Evolutionary conservation across 2,797 vertebrate genomes (phyloP).

Genomic region (Gymnopithys bicolor): DNA sequence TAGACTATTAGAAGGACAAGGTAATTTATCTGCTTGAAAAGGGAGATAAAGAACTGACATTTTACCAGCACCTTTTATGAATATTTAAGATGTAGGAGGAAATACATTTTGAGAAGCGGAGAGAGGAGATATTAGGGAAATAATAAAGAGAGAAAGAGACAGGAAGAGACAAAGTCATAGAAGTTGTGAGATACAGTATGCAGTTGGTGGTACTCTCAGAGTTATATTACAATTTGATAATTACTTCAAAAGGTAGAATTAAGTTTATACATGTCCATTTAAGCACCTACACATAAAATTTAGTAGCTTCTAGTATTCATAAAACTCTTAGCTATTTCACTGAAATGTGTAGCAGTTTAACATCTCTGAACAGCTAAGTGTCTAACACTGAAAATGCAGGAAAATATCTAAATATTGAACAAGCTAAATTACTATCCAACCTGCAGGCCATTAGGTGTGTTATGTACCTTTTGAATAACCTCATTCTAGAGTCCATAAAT

Average conservation of each 20-base stretch:
- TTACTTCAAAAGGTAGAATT: neutral
- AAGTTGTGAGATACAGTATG: neutral
- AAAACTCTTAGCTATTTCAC: neutral
- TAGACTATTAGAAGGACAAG: neutral
- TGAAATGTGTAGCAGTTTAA: neutral
- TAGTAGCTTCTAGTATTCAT: neutral
- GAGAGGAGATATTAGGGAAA: neutral
- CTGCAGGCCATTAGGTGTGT: neutral
- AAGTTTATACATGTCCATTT: neutral
- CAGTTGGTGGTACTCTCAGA: neutral
- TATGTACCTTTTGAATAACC: neutral
- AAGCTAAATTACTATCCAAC: neutral
- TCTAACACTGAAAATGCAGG: neutral
- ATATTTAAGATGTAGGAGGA: neutral
- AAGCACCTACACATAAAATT: neutral
- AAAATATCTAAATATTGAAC: neutral
- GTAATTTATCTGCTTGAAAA: slow-evolving; percentile 8
- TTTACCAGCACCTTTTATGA: slow-evolving; percentile 9
- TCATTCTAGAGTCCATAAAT: neutral
- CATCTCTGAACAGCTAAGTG: neutral
- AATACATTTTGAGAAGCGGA: neutral
- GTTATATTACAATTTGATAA: neutral
- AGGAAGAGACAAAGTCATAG: neutral
- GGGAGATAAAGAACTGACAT: slow-evolving; percentile 8
- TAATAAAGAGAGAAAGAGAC: neutral